These are phyloP conservation scores for Limnephilus rhombicus DNA, from an alignment of 2,888 invertebrate genomes.

Conservation along the genomic window DNA sequence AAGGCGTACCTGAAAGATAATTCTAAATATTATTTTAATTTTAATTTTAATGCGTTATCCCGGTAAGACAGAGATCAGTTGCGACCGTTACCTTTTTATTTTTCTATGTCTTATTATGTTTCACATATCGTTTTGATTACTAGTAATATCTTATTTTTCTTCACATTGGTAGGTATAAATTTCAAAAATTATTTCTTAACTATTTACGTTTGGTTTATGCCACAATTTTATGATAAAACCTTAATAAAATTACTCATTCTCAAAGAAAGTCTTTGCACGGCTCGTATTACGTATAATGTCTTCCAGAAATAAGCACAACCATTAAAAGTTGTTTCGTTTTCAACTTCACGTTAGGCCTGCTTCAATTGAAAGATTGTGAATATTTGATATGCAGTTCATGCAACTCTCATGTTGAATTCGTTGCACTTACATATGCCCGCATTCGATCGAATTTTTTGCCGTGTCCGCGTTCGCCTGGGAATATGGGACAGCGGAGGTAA, in stretches of 20 bases:
- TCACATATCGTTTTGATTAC: too few relatives aligned
- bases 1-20: too few relatives aligned
- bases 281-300: background rate
- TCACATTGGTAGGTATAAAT: too few relatives aligned
- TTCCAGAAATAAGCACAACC: background rate
- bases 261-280: background rate
- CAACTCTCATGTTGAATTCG: slow-evolving; percentile 57
- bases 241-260: background rate
- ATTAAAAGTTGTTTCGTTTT: background rate
- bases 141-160: too few relatives aligned
- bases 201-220: too few relatives aligned
- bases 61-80: too few relatives aligned
- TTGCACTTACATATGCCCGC: slow-evolving; percentile 27
- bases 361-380: slow-evolving; percentile 56
- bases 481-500: slow-evolving; percentile 42
- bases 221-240: background rate
- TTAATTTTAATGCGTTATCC: too few relatives aligned
- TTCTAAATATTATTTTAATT: too few relatives aligned
- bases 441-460: slow-evolving; percentile 36
- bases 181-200: too few relatives aligned
- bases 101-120: too few relatives aligned
- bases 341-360: background rate
- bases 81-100: too few relatives aligned
- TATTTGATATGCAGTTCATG: slow-evolving; percentile 60
- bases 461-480: background rate